Conservation (phyloP, 1,140 invertebrate species). For the Ladona fulva region DNA sequence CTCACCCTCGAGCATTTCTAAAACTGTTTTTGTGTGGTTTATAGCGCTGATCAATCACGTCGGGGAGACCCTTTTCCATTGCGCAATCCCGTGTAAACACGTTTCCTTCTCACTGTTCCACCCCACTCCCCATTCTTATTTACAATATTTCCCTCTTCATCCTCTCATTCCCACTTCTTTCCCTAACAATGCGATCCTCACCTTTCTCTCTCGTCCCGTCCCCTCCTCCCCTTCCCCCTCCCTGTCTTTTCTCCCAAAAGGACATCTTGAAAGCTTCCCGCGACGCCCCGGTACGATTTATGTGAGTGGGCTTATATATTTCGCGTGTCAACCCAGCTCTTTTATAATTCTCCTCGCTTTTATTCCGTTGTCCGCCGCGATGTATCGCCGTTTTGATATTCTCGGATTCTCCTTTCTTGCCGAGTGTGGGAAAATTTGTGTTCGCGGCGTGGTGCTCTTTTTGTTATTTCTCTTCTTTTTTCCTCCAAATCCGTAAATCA, state of each 20-base stretch:
- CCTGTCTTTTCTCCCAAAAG: background rate
- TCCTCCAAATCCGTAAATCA: too few species aligned
- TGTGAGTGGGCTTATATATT: background rate
- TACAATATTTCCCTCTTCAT: too few species aligned
- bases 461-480: background rate
- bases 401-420: background rate
- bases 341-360: background rate
- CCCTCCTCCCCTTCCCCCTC: background rate
- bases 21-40: too few species aligned
- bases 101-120: too few species aligned
- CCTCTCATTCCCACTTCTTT: too few species aligned
- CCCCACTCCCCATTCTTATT: too few species aligned
- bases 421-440: background rate
- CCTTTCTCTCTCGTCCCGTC: background rate
- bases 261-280: conserved; percentile 2
- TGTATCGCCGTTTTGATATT: background rate
- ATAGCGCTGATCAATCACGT: too few species aligned
- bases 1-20: too few species aligned
- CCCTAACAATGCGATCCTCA: background rate
- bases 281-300: background rate
- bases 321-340: background rate
- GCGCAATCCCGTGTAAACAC: too few species aligned
- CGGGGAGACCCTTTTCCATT: too few species aligned
- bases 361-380: background rate
- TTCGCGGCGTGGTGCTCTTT: background rate